phyloP scores from a whole-genome alignment of 2,888 invertebrate genomes.

The Tinea pellionella region DNA sequence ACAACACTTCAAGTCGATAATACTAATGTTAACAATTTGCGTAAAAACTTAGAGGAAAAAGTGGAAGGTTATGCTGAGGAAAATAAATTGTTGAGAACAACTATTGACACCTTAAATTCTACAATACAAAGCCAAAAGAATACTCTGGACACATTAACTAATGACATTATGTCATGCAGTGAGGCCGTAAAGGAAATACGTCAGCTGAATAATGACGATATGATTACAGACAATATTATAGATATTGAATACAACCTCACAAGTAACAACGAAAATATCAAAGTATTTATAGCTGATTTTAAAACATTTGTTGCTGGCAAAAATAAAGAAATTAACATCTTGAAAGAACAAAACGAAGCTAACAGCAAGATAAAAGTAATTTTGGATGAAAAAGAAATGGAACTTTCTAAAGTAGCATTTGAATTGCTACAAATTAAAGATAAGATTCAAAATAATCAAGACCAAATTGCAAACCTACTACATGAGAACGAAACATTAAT shows the following conservation, averaged over 20 bases:
- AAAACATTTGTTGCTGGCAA: conserved; percentile 34
- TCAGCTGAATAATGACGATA: conserved; percentile 33
- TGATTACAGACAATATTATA: conserved; percentile 37
- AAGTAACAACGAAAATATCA: conserved; percentile 52
- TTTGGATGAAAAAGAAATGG: conserved; percentile 1
- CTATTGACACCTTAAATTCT: conserved; percentile 36
- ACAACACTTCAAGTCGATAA: conserved; percentile 34
- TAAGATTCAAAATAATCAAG: conserved; percentile 26
- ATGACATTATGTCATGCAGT: conserved; percentile 42
- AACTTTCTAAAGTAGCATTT: conserved; percentile 19
- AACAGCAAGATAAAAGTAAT: not conserved
- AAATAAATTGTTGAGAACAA: conserved; percentile 35
- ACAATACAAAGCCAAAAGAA: conserved; percentile 39
- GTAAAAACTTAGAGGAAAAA: conserved; percentile 33
- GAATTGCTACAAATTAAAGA: conserved; percentile 23
- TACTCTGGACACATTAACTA: conserved; percentile 29
- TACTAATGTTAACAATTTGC: conserved; percentile 29
- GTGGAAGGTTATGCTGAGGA: conserved; percentile 33
- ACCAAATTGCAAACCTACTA: conserved; percentile 28
- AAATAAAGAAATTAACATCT: conserved; percentile 30
- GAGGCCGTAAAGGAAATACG: conserved; percentile 42
- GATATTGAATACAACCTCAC: conserved; percentile 44
- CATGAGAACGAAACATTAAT: conserved; percentile 25
- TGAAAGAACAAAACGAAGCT: not conserved
- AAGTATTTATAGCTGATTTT: conserved; percentile 43